Evolutionary conservation across 2,888 invertebrate species (phyloP).

Genomic region (Mactromeris polynyma): DNA sequence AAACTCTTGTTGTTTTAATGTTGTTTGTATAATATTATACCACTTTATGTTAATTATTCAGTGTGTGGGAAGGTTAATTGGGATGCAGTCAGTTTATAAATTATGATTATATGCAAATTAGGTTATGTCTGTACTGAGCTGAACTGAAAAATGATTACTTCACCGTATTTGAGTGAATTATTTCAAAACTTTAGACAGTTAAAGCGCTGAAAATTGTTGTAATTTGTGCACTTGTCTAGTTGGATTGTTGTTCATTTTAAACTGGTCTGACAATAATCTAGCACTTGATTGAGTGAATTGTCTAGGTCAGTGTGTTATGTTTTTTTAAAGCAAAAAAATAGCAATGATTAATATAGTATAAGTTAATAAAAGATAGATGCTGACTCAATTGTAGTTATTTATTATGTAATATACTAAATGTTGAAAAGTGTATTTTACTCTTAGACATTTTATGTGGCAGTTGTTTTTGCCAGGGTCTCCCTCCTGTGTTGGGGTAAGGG

Average conservation of each 20-base stretch:
- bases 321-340: no score
- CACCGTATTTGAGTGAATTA: background rate
- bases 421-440: no score
- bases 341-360: no score
- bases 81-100: background rate
- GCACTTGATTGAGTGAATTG: background rate
- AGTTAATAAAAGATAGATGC: no score
- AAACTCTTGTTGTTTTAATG: background rate
- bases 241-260: constrained; percentile 8
- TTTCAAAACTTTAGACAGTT: constrained; percentile 5
- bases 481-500: no score
- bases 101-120: background rate
- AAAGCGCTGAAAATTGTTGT: background rate
- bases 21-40: background rate
- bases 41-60: background rate
- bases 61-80: background rate
- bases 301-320: background rate
- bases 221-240: background rate
- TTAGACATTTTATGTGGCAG: no score
- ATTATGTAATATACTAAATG: no score
- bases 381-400: no score
- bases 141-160: background rate
- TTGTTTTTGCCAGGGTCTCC: no score
- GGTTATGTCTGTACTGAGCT: background rate
- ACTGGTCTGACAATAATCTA: constrained; percentile 19